Base-by-base conservation (phyloP, 2,888 invertebrate species). In the Neria commutata region DNA sequence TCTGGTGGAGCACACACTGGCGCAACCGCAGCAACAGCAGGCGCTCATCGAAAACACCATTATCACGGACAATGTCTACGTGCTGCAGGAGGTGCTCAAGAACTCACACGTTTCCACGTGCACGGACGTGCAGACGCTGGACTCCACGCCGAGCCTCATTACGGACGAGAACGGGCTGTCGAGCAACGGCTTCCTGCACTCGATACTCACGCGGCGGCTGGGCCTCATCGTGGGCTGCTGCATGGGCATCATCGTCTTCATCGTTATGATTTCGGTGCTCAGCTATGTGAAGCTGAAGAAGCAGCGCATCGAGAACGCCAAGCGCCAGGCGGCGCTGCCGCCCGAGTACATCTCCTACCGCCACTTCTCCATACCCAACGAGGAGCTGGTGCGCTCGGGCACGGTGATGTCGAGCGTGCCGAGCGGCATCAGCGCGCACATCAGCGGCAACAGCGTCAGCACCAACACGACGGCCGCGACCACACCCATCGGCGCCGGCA, bases 201-300 rank as follows among this genome's bases (percentile, higher is more conserved):
- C 90, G 61, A 88, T 94, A 73, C 84, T 94, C 37, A 91, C 92
- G 3, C 85, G 93, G 60, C 86, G 94, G 66, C 84, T 94, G 57
- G 93, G 94, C 26, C 86, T 94, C 66, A 92, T 94, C 70, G 90
- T 94, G 56, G 94, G 94, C 53, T 91, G 92, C 77, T 91, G 91
- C 75, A 88, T 94, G 85, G 93, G 93, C 54, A 90, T 92, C 73
- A 86, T 93, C 62, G 91, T 94, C 51, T 93, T 94, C 76, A 86
- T 94, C 54, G 88, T 92, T 24, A 84, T 94, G 73, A 90, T 93
- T 56, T 91, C 92, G n/a, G 88, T 90, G 47, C 84, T 94, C 64
- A 92, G 91, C 24, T 93, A 92, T 78, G 87, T 93, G 64, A 93
- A 94, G 81, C 86, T 92, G 64, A 91, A 94, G 81, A 92, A 94